Percentiles rank a stretch among this genome's conserved stretches.
Conservation (phyloP, 2,888 invertebrate genomes). For the Molorchus minor region DNA sequence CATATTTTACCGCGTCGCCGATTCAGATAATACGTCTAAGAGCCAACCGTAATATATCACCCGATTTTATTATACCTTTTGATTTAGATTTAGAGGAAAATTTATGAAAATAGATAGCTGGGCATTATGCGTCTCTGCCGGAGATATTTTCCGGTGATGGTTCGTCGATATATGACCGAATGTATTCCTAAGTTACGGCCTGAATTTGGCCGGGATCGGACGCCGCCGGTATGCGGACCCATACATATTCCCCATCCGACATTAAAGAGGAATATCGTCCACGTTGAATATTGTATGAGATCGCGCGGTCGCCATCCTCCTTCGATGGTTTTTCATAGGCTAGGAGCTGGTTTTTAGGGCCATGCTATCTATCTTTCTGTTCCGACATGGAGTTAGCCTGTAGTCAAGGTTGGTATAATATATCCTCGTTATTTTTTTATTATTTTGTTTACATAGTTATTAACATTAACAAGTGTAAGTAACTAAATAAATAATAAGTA, state of each 20-base stretch:
- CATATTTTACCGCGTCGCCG: not conserved
- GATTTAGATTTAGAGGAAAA: conserved; percentile 30
- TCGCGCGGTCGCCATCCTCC: conserved; percentile 31
- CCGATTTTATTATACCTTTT: conserved; percentile 16
- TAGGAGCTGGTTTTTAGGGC: not conserved
- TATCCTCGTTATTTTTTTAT: too few species aligned
- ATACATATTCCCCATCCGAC: conserved; percentile 56
- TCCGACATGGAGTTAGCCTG: too few species aligned
- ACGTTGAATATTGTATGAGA: conserved; percentile 58
- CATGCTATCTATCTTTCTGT: too few species aligned
- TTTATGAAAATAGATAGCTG: conserved; percentile 41
- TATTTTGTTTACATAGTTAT: too few species aligned
- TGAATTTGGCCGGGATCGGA: conserved; percentile 48
- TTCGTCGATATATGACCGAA: conserved; percentile 48
- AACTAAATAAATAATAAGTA: too few species aligned
- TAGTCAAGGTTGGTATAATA: too few species aligned
- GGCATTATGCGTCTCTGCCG: conserved; percentile 41
- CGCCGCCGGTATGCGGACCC: conserved; percentile 43
- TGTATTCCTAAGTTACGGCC: conserved; percentile 53
- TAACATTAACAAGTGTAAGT: too few species aligned
- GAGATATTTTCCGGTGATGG: conserved; percentile 41
- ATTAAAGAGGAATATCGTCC: conserved; percentile 55
- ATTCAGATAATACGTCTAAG: not conserved
- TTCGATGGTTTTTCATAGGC: not conserved
- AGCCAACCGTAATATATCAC: conserved; percentile 10